phyloP scores from a whole-genome alignment of 2,797 vertebrate genomes.

The Ataeniobius toweri region DNA sequence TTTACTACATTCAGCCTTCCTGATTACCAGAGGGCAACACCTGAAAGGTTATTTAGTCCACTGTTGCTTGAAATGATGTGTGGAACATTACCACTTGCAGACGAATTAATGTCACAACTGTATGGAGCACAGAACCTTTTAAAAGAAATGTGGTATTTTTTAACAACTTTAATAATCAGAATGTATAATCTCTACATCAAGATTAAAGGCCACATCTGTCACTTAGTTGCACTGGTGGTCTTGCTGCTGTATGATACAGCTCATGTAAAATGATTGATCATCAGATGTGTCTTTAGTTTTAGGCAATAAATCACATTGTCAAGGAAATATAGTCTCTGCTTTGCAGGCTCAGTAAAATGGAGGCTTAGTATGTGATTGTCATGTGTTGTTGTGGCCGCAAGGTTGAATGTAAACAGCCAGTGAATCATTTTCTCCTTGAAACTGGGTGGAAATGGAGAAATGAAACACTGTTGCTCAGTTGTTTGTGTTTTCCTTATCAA shows the following conservation, averaged over 20 bases:
- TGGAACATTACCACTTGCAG: background rate
- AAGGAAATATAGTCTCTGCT: slow-evolving; percentile 12
- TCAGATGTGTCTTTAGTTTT: slow-evolving; percentile 5
- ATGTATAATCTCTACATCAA: background rate
- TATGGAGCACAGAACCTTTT: background rate
- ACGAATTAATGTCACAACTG: background rate
- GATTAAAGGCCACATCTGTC: background rate
- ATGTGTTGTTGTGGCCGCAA: slow-evolving; percentile 2
- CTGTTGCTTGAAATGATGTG: background rate
- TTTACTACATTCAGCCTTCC: too few species aligned
- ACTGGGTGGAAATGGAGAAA: slow-evolving; percentile 14
- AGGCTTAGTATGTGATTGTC: slow-evolving; percentile 12
- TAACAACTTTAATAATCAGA: background rate
- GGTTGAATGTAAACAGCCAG: slow-evolving; percentile 10
- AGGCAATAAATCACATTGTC: slow-evolving; percentile 6
- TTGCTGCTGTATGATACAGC: background rate
- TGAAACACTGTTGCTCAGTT: background rate
- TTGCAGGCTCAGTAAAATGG: slow-evolving; percentile 5
- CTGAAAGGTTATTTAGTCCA: background rate
- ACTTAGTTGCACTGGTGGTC: background rate
- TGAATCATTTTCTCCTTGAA: slow-evolving; percentile 18
- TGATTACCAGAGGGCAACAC: too few species aligned
- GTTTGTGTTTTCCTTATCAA: slow-evolving; percentile 5
- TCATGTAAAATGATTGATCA: slow-evolving; percentile 7
- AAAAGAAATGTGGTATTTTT: background rate